Conservation (phyloP, 2,113 vertebrate genomes). For the Crypturellus undulatus region DNA sequence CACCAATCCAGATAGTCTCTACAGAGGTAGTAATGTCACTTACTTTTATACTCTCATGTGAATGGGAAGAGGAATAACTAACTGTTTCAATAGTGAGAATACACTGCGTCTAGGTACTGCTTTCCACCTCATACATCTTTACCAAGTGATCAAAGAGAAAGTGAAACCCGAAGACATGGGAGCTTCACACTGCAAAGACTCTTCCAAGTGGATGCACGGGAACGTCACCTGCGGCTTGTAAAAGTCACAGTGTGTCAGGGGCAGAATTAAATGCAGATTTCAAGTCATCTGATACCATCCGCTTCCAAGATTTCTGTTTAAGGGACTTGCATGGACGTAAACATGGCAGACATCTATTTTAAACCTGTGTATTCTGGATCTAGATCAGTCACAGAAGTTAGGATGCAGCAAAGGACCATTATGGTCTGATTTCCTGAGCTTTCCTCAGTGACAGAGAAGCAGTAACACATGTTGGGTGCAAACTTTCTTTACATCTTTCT, state of each 20-base stretch:
- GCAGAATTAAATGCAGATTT: background rate
- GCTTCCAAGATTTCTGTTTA: background rate
- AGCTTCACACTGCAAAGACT: fast-evolving
- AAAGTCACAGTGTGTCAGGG: background rate
- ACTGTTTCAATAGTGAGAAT: background rate
- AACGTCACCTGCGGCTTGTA: background rate
- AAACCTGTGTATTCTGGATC: background rate
- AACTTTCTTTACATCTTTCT: background rate
- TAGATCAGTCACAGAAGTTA: background rate
- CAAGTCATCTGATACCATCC: background rate
- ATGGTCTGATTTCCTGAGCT: background rate
- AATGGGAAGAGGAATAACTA: background rate
- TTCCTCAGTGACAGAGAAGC: background rate
- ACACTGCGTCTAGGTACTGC: fast-evolving
- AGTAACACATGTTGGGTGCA: background rate
- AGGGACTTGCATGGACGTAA: background rate
- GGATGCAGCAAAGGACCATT: background rate
- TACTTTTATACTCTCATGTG: background rate
- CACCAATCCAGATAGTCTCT: background rate
- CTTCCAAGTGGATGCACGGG: background rate
- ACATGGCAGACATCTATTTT: background rate
- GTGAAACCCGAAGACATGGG: background rate
- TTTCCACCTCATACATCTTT: background rate
- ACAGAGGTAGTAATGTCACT: background rate
- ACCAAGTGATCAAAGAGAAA: background rate